phyloP scores from a whole-genome alignment of 1,140 invertebrate genomes.

The Trigoniulus corallinus region DNA sequence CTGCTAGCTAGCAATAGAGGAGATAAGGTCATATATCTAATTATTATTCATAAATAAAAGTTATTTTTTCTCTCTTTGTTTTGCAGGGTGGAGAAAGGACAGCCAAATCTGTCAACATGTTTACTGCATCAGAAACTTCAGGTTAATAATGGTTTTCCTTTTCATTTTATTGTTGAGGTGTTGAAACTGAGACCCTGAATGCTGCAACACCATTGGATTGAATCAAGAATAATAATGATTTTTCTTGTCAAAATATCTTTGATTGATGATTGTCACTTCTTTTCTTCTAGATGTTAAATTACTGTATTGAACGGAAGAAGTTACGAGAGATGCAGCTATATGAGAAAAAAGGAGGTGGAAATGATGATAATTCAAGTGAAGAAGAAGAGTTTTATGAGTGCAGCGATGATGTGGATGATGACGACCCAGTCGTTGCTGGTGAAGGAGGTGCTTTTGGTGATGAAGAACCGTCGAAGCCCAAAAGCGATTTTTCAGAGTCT shows the following conservation, averaged over 20 bases:
- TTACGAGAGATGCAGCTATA: conserved; percentile 27
- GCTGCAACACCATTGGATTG: too few relatives aligned
- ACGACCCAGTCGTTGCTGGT: too few relatives aligned
- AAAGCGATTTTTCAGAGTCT: conserved; percentile 27
- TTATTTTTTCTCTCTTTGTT: too few relatives aligned
- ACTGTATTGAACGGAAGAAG: conserved; percentile 65
- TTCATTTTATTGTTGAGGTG: background rate
- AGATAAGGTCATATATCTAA: too few relatives aligned
- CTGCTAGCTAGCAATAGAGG: too few relatives aligned
- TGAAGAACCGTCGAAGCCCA: conserved; percentile 13
- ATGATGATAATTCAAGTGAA: conserved; percentile 13
- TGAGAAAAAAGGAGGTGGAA: conserved; percentile 18
- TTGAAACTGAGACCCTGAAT: too few relatives aligned
- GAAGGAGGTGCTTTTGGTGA: conserved; percentile 24
- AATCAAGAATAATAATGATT: too few relatives aligned
- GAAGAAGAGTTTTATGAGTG: conserved; percentile 77
- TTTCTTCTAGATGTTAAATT: conserved; percentile 71
- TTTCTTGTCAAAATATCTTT: too few relatives aligned
- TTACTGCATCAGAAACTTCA: conserved; percentile 86
- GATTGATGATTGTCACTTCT: too few relatives aligned
- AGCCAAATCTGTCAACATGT: conserved; percentile 47
- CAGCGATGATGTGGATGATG: conserved; percentile 33
- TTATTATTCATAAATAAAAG: too few relatives aligned
- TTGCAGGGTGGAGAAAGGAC: too few relatives aligned
- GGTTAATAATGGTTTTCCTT: conserved; percentile 20